These are phyloP conservation scores for Nilaparvata lugens DNA, from an alignment of 1,140 invertebrate species.

Conservation along the genomic window DNA sequence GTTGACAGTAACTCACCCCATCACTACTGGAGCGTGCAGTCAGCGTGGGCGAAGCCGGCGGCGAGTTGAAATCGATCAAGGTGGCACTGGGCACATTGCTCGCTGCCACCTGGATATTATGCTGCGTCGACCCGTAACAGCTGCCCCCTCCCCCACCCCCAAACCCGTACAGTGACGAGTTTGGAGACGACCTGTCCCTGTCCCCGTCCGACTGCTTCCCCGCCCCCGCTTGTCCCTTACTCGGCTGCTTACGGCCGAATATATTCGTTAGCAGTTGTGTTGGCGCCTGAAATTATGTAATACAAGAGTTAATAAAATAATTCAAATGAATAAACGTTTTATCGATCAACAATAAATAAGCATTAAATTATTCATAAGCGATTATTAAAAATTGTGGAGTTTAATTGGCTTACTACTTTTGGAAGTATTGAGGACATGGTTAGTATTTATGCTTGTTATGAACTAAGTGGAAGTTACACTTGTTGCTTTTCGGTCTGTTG, in stretches of 20 bases:
- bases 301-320: too few species aligned
- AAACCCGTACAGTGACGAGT: not conserved
- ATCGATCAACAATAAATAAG: too few species aligned
- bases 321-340: too few species aligned
- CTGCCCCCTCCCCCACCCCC: too few species aligned
- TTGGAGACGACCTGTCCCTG: not conserved
- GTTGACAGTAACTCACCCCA: slow-evolving; percentile 58
- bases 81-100: slow-evolving; percentile 26
- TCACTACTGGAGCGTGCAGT: slow-evolving; percentile 62
- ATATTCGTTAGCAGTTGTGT: not conserved
- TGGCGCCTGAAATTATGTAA: not conserved
- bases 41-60: slow-evolving; percentile 59
- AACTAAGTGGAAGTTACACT: too few species aligned
- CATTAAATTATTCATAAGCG: too few species aligned
- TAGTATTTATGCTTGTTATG: too few species aligned
- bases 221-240: too few species aligned
- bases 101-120: not conserved
- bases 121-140: not conserved
- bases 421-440: too few species aligned
- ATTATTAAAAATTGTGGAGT: too few species aligned
- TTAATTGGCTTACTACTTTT: too few species aligned
- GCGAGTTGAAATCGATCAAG: slow-evolving; percentile 52
- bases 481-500: too few species aligned
- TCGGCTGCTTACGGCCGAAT: not conserved
- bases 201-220: not conserved